phyloP scores from a whole-genome alignment of 1,140 invertebrate species.

The Monomorium pharaonis region DNA sequence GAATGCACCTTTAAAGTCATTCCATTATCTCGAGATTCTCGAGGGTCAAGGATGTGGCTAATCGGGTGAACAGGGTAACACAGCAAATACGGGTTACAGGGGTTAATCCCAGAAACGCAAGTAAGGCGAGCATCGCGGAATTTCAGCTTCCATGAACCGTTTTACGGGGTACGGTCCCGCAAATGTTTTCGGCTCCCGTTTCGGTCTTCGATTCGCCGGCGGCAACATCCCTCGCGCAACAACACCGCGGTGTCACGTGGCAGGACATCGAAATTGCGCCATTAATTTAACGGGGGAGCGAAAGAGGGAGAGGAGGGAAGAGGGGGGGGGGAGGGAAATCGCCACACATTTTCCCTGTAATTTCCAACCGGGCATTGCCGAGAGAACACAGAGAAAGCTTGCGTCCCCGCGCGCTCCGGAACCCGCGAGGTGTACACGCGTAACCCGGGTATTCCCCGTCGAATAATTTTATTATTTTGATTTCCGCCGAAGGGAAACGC shows the following conservation, averaged over 20 bases:
- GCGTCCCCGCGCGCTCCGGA: not conserved
- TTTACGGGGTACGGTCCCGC: not conserved
- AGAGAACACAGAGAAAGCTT: not conserved
- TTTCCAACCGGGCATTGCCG: constrained; percentile 47
- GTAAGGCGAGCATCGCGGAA: constrained; percentile 17
- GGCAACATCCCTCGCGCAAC: not conserved
- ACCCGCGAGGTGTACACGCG: not conserved
- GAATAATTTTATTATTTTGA: constrained; percentile 44
- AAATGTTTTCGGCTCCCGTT: constrained; percentile 36
- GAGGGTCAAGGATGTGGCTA: not conserved
- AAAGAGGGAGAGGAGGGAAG: constrained; percentile 29
- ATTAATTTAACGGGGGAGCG: constrained; percentile 69
- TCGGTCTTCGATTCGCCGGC: constrained; percentile 24
- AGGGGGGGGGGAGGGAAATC: not conserved
- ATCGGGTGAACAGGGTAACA: not conserved
- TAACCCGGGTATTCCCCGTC: not conserved
- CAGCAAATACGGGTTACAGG: not conserved
- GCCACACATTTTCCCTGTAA: constrained; percentile 63
- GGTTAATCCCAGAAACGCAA: constrained; percentile 7
- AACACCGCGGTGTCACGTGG: constrained; percentile 24
- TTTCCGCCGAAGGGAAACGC: not conserved
- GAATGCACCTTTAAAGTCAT: not conserved
- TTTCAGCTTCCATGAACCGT: constrained; percentile 16
- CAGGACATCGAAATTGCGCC: constrained; percentile 64
- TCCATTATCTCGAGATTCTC: not conserved